These are phyloP conservation scores for Procavia capensis DNA, from an alignment of 2,113 vertebrate species.

Conservation along the genomic window DNA sequence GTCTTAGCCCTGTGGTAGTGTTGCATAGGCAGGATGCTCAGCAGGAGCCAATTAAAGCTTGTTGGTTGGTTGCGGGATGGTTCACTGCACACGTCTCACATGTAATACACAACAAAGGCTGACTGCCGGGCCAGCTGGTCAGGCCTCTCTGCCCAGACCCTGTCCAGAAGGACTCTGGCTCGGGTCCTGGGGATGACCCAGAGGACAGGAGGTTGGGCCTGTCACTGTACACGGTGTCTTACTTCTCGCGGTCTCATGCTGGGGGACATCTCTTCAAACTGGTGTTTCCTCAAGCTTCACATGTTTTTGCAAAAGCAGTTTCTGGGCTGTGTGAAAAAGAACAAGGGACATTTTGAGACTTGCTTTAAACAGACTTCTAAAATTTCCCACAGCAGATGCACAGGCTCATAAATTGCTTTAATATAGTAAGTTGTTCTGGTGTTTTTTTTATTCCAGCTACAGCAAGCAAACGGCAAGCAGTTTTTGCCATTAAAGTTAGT, in stretches of 20 bases:
- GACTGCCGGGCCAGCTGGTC: conserved; percentile 54
- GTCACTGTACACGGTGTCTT: background rate
- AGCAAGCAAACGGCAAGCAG: background rate
- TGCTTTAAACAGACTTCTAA: background rate
- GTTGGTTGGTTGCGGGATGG: conserved; percentile 45
- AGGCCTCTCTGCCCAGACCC: conserved; percentile 40
- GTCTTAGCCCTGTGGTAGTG: background rate
- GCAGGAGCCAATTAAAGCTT: conserved; percentile 49
- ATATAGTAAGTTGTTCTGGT: background rate
- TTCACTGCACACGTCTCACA: conserved; percentile 57
- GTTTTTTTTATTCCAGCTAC: background rate
- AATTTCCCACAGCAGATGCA: background rate
- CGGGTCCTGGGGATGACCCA: background rate
- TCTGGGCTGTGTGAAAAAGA: background rate
- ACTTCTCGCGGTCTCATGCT: background rate
- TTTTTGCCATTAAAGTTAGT: background rate
- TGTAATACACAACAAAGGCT: conserved; percentile 41
- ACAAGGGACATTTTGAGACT: background rate
- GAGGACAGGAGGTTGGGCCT: background rate
- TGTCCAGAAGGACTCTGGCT: conserved; percentile 29
- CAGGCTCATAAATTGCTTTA: background rate
- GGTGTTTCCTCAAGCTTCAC: background rate
- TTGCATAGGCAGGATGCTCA: background rate
- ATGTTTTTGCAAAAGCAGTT: background rate
- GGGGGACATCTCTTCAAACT: background rate